These are phyloP conservation scores for Solen grandis DNA, from an alignment of 1,140 invertebrate genomes.

Conservation along the genomic window DNA sequence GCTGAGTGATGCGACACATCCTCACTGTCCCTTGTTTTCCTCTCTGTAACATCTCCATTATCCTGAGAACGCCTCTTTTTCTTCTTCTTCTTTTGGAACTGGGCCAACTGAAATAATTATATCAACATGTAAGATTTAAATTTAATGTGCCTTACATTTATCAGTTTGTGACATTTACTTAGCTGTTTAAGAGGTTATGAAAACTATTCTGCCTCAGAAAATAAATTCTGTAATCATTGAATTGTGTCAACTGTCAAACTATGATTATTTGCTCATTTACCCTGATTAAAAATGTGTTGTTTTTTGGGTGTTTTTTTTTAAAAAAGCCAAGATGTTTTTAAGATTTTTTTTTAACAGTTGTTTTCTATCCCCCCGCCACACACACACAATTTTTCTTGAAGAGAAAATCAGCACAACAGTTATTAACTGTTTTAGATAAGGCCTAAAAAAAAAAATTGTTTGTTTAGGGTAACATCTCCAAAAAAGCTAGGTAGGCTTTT, in stretches of 20 bases:
- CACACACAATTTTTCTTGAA: too few relatives aligned
- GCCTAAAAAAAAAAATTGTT: too few relatives aligned
- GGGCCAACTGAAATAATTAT: constrained; percentile 67
- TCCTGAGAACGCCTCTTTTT: constrained; percentile 55
- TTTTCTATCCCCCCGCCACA: too few relatives aligned
- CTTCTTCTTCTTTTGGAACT: constrained; percentile 71
- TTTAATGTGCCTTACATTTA: too few relatives aligned
- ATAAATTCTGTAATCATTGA: background rate
- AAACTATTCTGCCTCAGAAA: background rate
- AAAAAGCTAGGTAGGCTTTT: too few relatives aligned
- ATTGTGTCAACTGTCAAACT: background rate
- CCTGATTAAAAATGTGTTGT: background rate
- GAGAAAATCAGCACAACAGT: too few relatives aligned
- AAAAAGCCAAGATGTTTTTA: too few relatives aligned
- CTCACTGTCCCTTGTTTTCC: background rate
- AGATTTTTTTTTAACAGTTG: too few relatives aligned
- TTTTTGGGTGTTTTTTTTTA: too few relatives aligned
- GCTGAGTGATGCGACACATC: background rate
- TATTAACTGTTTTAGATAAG: too few relatives aligned
- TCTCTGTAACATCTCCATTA: constrained; percentile 2
- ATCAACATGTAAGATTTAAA: constrained; percentile 14
- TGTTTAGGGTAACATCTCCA: too few relatives aligned
- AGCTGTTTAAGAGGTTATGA: background rate
- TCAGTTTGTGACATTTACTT: background rate
- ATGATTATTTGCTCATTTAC: background rate